phyloP scores from a whole-genome alignment of 2,888 invertebrate genomes.

The Agelastica alni region DNA sequence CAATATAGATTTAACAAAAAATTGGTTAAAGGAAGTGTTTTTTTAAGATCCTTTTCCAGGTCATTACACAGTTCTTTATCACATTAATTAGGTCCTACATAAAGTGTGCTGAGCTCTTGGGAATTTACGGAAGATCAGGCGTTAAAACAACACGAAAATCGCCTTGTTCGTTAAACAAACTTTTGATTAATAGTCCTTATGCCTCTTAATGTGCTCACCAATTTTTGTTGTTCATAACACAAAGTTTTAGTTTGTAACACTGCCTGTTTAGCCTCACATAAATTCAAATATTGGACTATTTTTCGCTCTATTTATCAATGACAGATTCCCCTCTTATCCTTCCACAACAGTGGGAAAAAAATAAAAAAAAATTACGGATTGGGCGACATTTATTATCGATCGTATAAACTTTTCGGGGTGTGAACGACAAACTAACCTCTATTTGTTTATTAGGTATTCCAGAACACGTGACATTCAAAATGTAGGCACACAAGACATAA shows the following conservation, averaged over 20 bases:
- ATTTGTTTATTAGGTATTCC: no score
- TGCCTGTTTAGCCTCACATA: no score
- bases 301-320: no score
- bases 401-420: background rate
- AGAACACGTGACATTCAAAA: no score
- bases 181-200: constrained; percentile 20
- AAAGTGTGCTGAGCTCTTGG: constrained; percentile 4
- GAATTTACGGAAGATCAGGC: constrained; percentile 5
- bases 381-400: background rate
- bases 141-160: constrained; percentile 7
- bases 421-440: no score
- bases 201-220: constrained; percentile 18
- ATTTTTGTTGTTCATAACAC: constrained; percentile 21
- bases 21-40: no score
- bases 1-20: no score
- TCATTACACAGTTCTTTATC: background rate
- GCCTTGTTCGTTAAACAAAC: constrained; percentile 19
- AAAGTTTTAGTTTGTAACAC: constrained; percentile 13
- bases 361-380: background rate
- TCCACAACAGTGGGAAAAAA: no score
- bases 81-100: constrained; percentile 1
- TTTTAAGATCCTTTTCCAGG: no score
- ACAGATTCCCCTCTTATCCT: no score
- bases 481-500: no score
- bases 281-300: no score